Percentiles rank a stretch among this genome's conserved stretches.
Evolutionary conservation across 2,797 vertebrate species (phyloP).

Genomic region (Peromyscus eremicus): DNA sequence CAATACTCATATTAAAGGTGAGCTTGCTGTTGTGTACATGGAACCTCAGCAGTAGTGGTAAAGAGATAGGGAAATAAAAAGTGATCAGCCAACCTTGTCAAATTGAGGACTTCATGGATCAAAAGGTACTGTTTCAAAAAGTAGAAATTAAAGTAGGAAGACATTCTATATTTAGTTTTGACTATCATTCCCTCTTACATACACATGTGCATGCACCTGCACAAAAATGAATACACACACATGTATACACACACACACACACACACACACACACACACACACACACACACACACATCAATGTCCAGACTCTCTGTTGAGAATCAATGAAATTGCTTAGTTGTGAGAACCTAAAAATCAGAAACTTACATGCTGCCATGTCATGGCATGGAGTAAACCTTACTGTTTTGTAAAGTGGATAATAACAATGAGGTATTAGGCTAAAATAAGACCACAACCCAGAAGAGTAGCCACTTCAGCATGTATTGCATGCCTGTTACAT

Average conservation of each 20-base stretch:
- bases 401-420: neutral
- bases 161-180: neutral
- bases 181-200: neutral
- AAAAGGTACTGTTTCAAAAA: neutral
- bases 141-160: neutral
- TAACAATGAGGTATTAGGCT: neutral
- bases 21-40: no score
- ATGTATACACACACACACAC: neutral
- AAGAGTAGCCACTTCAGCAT: neutral
- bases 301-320: neutral
- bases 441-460: neutral
- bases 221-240: neutral
- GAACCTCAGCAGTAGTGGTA: neutral
- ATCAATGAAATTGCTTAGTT: neutral
- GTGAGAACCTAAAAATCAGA: neutral
- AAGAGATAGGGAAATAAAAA: neutral
- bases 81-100: neutral
- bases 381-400: neutral
- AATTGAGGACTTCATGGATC: neutral
- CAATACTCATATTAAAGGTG: neutral
- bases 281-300: neutral
- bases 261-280: neutral
- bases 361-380: neutral
- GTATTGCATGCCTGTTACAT: neutral
- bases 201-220: neutral